Percentiles rank a stretch among this genome's conserved stretches.
phyloP scores from a whole-genome alignment of 2,888 invertebrate genomes.

The Phaonia tiefii region DNA sequence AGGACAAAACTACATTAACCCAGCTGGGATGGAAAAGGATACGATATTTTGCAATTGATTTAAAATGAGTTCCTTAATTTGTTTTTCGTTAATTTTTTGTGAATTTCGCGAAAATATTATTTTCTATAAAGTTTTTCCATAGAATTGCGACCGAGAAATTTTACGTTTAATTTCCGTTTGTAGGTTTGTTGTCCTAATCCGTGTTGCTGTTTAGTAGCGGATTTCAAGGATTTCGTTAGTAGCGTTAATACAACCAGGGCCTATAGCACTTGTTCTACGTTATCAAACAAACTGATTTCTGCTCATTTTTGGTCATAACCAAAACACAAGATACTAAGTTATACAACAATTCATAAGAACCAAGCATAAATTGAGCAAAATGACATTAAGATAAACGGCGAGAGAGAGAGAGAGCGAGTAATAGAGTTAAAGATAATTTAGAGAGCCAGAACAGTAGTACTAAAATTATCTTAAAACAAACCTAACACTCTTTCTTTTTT shows the following conservation, averaged over 20 bases:
- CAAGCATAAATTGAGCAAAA: not conserved
- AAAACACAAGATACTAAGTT: constrained; percentile 45
- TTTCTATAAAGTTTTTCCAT: too few relatives aligned
- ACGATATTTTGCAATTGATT: constrained; percentile 1
- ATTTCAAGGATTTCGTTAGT: constrained; percentile 22
- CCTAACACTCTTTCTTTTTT: too few relatives aligned
- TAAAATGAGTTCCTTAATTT: too few relatives aligned
- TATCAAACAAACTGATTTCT: constrained; percentile 64
- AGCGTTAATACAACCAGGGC: constrained; percentile 46
- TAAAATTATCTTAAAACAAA: not conserved
- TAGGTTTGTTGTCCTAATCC: constrained; percentile 9
- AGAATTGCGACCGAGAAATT: constrained; percentile 52
- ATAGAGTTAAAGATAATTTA: not conserved
- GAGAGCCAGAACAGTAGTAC: not conserved
- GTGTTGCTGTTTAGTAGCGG: constrained; percentile 42
- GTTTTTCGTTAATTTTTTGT: too few relatives aligned
- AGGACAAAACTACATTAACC: not conserved
- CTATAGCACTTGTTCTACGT: constrained; percentile 58
- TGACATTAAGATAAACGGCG: not conserved
- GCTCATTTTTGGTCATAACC: constrained; percentile 49
- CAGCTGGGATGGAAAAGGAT: too few relatives aligned
- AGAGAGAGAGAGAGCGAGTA: constrained; percentile 7
- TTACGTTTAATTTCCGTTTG: not conserved
- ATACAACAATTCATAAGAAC: constrained; percentile 45
- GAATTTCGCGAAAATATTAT: too few relatives aligned